phyloP scores from a whole-genome alignment of 2,113 vertebrate genomes.

The Notothenia rossii region DNA sequence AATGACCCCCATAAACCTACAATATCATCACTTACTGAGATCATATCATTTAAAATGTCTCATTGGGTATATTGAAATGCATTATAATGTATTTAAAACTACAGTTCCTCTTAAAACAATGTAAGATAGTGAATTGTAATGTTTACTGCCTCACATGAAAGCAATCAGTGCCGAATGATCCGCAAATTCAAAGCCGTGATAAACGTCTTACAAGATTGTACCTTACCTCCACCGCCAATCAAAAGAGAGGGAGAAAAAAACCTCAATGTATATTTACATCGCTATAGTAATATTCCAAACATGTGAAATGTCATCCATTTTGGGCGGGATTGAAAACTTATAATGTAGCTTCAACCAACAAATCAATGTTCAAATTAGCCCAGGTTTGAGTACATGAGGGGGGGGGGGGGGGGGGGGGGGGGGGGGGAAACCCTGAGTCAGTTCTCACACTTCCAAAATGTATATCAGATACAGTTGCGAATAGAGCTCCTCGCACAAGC shows the following conservation, averaged over 20 bases:
- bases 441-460: constrained; percentile 70
- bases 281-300: constrained; percentile 31
- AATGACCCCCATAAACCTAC: not conserved
- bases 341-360: constrained; percentile 62
- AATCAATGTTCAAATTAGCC: constrained; percentile 73
- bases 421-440: constrained; percentile 55
- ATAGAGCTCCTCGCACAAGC: constrained; percentile 58
- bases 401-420: constrained; percentile 32
- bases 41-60: not conserved
- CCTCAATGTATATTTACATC: constrained; percentile 43
- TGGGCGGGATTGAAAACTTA: constrained; percentile 74
- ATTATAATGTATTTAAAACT: not conserved
- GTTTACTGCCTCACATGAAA: not conserved
- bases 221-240: constrained; percentile 26
- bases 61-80: too few species aligned
- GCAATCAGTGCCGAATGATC: not conserved
- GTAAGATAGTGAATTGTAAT: not conserved
- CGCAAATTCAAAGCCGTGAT: constrained; percentile 24
- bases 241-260: constrained; percentile 10
- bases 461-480: constrained; percentile 53
- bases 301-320: constrained; percentile 68
- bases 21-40: not conserved
- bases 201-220: constrained; percentile 9
- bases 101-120: constrained; percentile 1
- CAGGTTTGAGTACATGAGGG: constrained; percentile 47